Percentiles rank a stretch among this genome's conserved stretches.
These are phyloP conservation scores for Drosophila setifemur DNA, from an alignment of 1,140 invertebrate species.

Conservation along the genomic window DNA sequence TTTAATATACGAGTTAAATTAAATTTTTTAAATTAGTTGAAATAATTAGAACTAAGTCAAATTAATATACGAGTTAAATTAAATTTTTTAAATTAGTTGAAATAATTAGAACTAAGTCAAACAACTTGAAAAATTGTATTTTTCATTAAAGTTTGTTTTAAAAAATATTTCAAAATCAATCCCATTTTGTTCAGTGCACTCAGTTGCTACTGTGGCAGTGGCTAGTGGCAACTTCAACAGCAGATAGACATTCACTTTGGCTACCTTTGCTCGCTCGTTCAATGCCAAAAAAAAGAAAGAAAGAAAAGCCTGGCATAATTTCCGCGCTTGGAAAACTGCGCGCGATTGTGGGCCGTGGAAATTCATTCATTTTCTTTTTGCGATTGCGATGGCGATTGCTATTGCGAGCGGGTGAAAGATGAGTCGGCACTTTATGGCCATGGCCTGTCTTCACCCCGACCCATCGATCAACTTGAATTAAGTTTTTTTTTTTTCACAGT, in stretches of 20 bases:
- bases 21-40: no score
- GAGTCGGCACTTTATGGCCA: slow-evolving; percentile 45
- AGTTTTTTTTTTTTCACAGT: neutral
- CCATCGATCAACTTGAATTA: slow-evolving; percentile 29
- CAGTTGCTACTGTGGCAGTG: slow-evolving; percentile 33
- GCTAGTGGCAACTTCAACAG: slow-evolving; percentile 1
- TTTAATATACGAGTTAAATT: no score
- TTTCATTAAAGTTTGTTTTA: neutral
- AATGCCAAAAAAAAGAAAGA: slow-evolving; percentile 43
- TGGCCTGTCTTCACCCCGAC: slow-evolving; percentile 21
- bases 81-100: neutral
- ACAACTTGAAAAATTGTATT: neutral
- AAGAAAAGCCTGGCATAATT: slow-evolving; percentile 64
- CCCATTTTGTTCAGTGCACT: neutral
- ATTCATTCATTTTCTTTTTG: slow-evolving; percentile 10
- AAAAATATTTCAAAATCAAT: neutral
- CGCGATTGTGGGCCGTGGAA: neutral
- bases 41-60: no score
- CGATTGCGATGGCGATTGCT: no score
- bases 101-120: no score
- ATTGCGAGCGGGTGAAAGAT: slow-evolving; percentile 52
- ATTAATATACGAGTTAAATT: no score
- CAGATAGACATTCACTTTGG: slow-evolving; percentile 60
- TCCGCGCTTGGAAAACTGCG: slow-evolving; percentile 24
- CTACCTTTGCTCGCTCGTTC: slow-evolving; percentile 31